Percentiles rank a stretch among this genome's conserved stretches.
Conservation (phyloP, 2,113 vertebrate genomes). For the Marmota monax region DNA sequence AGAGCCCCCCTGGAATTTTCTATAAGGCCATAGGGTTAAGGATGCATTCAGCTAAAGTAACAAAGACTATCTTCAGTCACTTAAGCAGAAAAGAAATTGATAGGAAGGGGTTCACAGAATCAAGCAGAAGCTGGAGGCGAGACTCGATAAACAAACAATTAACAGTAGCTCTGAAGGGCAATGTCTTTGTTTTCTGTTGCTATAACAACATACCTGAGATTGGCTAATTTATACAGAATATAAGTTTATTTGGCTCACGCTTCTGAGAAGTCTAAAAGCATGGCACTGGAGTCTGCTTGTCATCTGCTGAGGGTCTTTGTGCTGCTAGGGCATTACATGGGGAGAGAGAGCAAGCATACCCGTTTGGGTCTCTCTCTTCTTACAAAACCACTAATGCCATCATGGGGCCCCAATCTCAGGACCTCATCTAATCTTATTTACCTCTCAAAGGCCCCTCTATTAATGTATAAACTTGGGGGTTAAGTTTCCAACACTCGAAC, state of each 20-base stretch:
- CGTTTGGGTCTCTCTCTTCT: neutral
- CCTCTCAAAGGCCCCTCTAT: neutral
- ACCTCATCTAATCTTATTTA: neutral
- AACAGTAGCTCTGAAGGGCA: neutral
- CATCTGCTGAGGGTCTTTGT: neutral
- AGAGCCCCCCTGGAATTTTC: neutral
- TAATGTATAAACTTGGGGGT: neutral
- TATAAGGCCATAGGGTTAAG: neutral
- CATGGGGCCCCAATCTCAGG: neutral
- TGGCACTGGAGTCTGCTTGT: neutral
- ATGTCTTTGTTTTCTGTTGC: neutral
- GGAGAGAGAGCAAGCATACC: neutral
- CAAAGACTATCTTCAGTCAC: neutral
- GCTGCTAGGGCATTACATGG: neutral
- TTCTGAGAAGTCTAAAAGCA: neutral
- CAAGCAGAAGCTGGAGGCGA: neutral
- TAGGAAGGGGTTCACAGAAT: neutral
- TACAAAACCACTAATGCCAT: neutral
- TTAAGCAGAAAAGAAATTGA: neutral
- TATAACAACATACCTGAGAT: neutral
- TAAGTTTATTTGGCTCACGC: neutral
- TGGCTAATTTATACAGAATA: neutral
- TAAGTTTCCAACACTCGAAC: neutral
- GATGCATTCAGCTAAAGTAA: neutral
- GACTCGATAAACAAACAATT: neutral